phyloP scores from a whole-genome alignment of 2,797 vertebrate species.

The Silurus lanzhouensis region DNA sequence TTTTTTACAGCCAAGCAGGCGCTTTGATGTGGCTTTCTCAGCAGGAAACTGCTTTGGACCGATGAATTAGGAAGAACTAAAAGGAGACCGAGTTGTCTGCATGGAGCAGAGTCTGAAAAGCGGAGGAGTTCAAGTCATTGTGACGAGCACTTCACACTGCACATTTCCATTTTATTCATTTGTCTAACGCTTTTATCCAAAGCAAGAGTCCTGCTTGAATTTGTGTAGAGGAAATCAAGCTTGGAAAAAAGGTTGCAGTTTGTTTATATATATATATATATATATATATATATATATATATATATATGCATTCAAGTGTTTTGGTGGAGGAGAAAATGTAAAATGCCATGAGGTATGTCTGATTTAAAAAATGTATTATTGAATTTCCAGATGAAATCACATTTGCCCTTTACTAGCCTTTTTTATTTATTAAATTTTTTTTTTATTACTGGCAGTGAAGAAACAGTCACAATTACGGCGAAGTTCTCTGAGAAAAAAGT shows the following conservation, averaged over 20 bases:
- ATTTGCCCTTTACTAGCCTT: background rate
- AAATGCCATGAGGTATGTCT: background rate
- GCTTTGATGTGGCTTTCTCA: slow-evolving; percentile 25
- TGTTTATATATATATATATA: background rate
- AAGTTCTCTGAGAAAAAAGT: background rate
- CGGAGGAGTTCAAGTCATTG: background rate
- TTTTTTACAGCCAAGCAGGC: background rate
- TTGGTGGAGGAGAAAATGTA: background rate
- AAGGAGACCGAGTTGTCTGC: background rate
- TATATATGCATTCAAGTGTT: too few relatives aligned
- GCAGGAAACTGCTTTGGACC: background rate
- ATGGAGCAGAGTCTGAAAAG: background rate
- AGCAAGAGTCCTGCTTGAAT: background rate
- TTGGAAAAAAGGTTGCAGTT: background rate
- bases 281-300: too few relatives aligned
- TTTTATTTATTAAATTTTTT: background rate
- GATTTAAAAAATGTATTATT: background rate
- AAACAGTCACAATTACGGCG: background rate
- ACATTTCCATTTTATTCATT: background rate
- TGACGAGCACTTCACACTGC: slow-evolving; percentile 13
- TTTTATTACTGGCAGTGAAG: background rate
- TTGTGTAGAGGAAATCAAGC: background rate
- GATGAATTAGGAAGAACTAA: slow-evolving; percentile 8
- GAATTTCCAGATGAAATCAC: background rate
- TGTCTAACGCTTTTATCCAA: slow-evolving; percentile 3